Evolutionary conservation across 2,113 vertebrate species (phyloP).

Genomic region (Trinectes maculatus): DNA sequence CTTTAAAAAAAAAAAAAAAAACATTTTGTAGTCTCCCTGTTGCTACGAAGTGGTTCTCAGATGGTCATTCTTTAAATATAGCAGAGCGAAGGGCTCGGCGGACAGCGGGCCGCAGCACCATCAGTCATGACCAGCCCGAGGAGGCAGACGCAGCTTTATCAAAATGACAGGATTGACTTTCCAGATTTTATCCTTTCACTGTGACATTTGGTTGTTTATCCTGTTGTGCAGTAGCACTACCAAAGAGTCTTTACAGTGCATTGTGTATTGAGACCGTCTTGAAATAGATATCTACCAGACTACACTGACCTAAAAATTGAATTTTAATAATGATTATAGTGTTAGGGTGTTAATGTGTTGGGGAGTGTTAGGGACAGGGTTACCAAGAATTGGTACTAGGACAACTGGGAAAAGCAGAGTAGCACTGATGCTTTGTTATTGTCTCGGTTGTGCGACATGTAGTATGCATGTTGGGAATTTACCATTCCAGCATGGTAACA

Average conservation of each 20-base stretch:
- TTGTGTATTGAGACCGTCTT: conserved; percentile 6
- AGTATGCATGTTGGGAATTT: no score
- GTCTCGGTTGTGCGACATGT: no score
- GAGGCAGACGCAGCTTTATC: conserved; percentile 72
- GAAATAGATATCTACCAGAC: conserved; percentile 18
- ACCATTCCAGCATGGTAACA: neutral
- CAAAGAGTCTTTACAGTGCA: conserved; percentile 1
- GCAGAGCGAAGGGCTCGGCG: conserved; percentile 63
- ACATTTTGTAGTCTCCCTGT: conserved; percentile 18
- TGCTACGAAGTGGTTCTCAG: conserved; percentile 27
- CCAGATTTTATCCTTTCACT: conserved; percentile 72
- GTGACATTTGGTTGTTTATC: conserved; percentile 74
- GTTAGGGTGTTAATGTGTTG: no score
- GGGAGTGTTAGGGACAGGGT: no score
- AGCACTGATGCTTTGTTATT: no score
- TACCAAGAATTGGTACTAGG: neutral
- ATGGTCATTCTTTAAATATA: conserved; percentile 74
- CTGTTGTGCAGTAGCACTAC: conserved; percentile 31
- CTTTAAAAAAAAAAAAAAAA: no score
- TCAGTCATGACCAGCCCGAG: conserved; percentile 70
- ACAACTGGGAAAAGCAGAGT: neutral
- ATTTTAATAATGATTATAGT: no score
- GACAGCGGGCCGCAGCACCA: conserved; percentile 62
- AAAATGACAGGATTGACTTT: conserved; percentile 79
- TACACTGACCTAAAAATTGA: neutral